A percentile compares a stretch with the other conserved stretches of the same genome.
Evolutionary conservation across 2,797 vertebrate species (phyloP).

Genomic region (Lagorchestes hirsutus): DNA sequence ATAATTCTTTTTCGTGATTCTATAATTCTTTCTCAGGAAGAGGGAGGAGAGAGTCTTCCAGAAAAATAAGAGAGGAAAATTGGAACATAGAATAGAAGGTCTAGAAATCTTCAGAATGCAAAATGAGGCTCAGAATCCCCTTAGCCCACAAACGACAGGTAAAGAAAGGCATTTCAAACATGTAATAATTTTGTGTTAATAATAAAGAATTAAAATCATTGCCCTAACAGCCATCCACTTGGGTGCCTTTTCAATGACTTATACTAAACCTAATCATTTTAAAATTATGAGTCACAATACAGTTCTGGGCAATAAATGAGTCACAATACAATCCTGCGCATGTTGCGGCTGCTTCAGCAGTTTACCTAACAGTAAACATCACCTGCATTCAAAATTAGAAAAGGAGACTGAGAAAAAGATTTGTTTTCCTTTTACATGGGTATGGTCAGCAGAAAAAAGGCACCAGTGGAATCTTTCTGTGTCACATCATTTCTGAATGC

Average conservation of each 20-base stretch:
- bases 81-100: background rate
- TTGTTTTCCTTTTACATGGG: background rate
- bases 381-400: slow-evolving; percentile 47
- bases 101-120: background rate
- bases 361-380: background rate
- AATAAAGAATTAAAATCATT: slow-evolving; percentile 55
- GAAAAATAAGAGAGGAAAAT: background rate
- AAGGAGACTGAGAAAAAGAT: background rate
- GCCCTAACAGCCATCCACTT: background rate
- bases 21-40: background rate
- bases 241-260: slow-evolving; percentile 18
- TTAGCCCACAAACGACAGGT: background rate
- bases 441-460: slow-evolving; percentile 20
- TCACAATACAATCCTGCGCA: slow-evolving; percentile 4
- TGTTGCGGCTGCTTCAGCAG: slow-evolving; percentile 42
- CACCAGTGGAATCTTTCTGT: background rate
- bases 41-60: background rate
- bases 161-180: slow-evolving; percentile 30
- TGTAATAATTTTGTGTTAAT: slow-evolving; percentile 41
- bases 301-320: slow-evolving; percentile 23
- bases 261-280: slow-evolving; percentile 43
- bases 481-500: background rate
- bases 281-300: slow-evolving; percentile 44
- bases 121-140: background rate
- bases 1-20: background rate